Evolutionary conservation across 2,797 vertebrate genomes (phyloP).

Genomic region (Micropoecilia bifurca): DNA sequence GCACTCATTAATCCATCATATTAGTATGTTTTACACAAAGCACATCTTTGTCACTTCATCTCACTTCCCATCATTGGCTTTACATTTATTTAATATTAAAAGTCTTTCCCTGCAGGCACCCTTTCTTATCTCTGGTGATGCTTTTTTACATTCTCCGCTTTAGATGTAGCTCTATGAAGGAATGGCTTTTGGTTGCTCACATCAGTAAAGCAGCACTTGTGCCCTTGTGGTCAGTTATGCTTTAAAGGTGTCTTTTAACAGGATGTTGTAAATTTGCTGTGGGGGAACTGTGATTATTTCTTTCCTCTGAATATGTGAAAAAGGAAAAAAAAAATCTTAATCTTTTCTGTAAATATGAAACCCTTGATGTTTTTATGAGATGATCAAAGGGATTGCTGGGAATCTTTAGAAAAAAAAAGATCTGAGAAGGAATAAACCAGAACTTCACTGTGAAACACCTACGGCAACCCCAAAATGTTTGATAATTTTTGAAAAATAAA

Average conservation of each 20-base stretch:
- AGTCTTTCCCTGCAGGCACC: conserved; percentile 33
- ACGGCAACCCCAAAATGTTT: not conserved
- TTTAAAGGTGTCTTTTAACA: conserved; percentile 6
- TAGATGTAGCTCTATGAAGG: conserved; percentile 38
- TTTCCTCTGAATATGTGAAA: not conserved
- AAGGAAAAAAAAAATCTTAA: not conserved
- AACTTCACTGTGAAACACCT: not conserved
- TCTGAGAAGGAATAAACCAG: not conserved
- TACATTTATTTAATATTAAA: conserved; percentile 46
- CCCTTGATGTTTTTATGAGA: not conserved
- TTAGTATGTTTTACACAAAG: conserved; percentile 33
- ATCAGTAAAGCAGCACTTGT: conserved; percentile 62
- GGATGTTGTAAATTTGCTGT: conserved; percentile 14
- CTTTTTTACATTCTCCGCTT: conserved; percentile 31
- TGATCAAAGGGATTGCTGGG: not conserved
- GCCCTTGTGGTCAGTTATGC: conserved; percentile 49
- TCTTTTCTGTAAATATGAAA: not conserved
- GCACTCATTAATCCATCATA: conserved; percentile 30
- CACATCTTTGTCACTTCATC: conserved; percentile 12
- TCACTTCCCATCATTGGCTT: conserved; percentile 8
- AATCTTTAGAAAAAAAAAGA: not conserved
- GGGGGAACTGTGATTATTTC: not conserved
- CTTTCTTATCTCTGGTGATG: conserved; percentile 41
- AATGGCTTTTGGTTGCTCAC: conserved; percentile 40
- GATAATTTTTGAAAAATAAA: not conserved